Conservation (phyloP, 2,888 invertebrate genomes). For the Phalangium opilio region DNA sequence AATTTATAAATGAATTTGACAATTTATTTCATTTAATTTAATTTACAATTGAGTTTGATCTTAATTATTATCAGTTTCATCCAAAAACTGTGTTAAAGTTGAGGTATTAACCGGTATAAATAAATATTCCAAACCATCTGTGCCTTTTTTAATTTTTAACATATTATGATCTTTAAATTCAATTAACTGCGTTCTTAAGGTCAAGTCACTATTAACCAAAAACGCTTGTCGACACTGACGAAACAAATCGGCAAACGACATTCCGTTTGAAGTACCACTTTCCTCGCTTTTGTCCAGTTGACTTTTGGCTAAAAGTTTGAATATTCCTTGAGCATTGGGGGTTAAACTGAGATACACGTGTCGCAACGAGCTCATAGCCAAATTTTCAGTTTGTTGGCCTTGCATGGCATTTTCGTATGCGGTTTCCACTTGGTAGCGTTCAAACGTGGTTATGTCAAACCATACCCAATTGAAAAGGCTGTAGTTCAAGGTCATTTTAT, state of each 20-base stretch:
- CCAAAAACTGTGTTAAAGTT: no score
- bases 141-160: slow-evolving; percentile 55
- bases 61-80: no score
- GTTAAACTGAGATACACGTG: slow-evolving; percentile 84
- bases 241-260: slow-evolving; percentile 72
- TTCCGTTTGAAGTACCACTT: slow-evolving; percentile 40
- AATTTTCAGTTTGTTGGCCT: slow-evolving; percentile 56
- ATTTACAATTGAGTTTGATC: no score
- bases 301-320: slow-evolving; percentile 60
- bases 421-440: slow-evolving; percentile 67
- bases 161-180: slow-evolving; percentile 93
- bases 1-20: background rate
- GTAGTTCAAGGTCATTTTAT: no score
- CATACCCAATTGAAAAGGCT: slow-evolving; percentile 53
- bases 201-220: slow-evolving; percentile 80
- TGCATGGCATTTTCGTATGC: slow-evolving; percentile 68
- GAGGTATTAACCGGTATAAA: background rate
- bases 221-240: slow-evolving; percentile 70
- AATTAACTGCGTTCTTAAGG: slow-evolving; percentile 74
- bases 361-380: slow-evolving; percentile 43
- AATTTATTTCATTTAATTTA: no score
- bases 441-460: slow-evolving; percentile 71
- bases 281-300: slow-evolving; percentile 60
- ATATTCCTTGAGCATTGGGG: slow-evolving; percentile 58
- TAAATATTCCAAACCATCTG: background rate